Evolutionary conservation across 64 coral and sea anemone genomes (phyloP).

Genomic region (Porites australiensis): DNA sequence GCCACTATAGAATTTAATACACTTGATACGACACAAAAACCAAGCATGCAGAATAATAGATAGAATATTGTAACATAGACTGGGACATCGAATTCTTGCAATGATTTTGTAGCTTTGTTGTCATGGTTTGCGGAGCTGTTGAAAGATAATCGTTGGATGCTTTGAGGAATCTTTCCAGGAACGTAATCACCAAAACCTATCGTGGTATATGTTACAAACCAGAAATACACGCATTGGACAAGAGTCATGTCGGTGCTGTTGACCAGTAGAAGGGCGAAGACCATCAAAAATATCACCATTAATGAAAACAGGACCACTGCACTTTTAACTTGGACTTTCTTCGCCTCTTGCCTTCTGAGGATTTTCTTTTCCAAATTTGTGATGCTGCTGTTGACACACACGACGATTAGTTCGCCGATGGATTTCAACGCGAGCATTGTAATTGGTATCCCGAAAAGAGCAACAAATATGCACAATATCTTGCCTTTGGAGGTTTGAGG

Average conservation of each 20-base stretch:
- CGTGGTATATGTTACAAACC: conserved; percentile 60
- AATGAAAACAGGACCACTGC: conserved; percentile 5
- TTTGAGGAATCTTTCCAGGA: neutral
- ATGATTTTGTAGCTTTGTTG: neutral
- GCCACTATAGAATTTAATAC: conserved; percentile 61
- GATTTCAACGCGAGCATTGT: conserved; percentile 18
- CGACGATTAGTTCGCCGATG: neutral
- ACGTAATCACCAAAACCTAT: conserved; percentile 68
- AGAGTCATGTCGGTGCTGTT: neutral
- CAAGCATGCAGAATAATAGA: neutral
- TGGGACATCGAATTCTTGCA: neutral
- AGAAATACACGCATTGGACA: conserved; percentile 42
- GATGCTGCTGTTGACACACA: neutral
- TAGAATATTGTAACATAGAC: neutral
- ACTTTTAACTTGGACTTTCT: conserved; percentile 40
- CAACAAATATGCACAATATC: neutral
- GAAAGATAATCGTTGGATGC: neutral
- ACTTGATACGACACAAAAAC: conserved; percentile 65
- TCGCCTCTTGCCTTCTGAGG: neutral
- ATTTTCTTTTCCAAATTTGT: conserved; percentile 10
- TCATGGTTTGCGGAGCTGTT: neutral
- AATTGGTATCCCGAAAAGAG: conserved; percentile 15
- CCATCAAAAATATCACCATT: conserved; percentile 11
- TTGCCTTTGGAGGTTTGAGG: conserved; percentile 16
- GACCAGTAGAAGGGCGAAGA: neutral